Base-by-base conservation (phyloP, 1,140 invertebrate genomes). In the Trachymyrmex septentrionalis region DNA sequence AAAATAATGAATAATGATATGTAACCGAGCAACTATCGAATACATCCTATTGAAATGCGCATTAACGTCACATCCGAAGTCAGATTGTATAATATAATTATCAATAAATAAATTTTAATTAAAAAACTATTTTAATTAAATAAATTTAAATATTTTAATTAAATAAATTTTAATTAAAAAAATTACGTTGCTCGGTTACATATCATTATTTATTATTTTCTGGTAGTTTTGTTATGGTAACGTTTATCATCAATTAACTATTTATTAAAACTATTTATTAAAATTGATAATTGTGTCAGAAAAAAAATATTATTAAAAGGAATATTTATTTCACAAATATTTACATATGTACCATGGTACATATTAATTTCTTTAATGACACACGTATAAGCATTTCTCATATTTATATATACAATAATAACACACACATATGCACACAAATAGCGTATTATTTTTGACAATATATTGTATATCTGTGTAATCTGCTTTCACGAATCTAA, bases 1-100 rank as follows among this genome's bases (percentile, higher is more conserved):
- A 84, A 73, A 84, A 73, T 84, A 84, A 84, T 50, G 24, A 84
- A 12, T 73, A 73, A 82, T 73, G 34, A 82, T 72, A 73, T 61
- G 19, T 10, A 1, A 73, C 24, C 24, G 19, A 59, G 19, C 21
- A 21, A 19, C 24, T 19, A 75, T 82, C 53, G 2, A 73, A 73
- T 48, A 72, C 12, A 16, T 80, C 6, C 44, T 55, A 53, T 55
- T 63, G 63, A 30, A 57, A 61, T 61, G 55, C 24, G 38, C 30
- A 0, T 44, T 69, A 81, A 67, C n/a, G 14, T 78, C 61, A 50
- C 34, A 50, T 66, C 16, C 24, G 44, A 78, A 66, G 19, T 30
- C 1, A 30, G 16, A 64, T 64, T 14, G 38, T 38, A 12, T 48
- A 4, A 48, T 34, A 53, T 34, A 67, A 80, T 55, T 80, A 67